Base-by-base conservation (phyloP, 2,888 invertebrate genomes). In the Agrotis exclamationis region DNA sequence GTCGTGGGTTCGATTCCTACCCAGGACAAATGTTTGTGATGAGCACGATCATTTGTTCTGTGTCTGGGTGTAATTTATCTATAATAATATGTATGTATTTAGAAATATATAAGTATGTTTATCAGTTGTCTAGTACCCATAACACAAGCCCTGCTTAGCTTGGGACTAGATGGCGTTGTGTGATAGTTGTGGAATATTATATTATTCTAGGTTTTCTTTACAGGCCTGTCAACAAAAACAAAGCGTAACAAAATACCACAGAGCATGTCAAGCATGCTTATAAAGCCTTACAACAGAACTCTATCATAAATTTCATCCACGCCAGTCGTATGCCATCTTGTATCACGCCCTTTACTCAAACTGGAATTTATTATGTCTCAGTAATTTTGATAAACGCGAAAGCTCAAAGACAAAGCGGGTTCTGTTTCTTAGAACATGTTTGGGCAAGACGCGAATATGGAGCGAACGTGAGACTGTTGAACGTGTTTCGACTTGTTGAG, bases 301-400 rank as follows among this genome's bases (percentile, higher is more conserved):
- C 51, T 28, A 24, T 59, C 66, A 74, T 83, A 76, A 83, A 85
- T 83, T 80, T 79, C 68, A 69, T 57, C 63, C 65, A 22, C 64
- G 73, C 54, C 50, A 78, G 63, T 62, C 70, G 84, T 80, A 48
- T 73, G 57, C 73, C 70, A 68, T 76, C 48, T 80, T 69, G 69
- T 64, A 67, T 68, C 57, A 64, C 75, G 63, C 73, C 71, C 76
- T 85, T 73, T 71, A 66, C 75, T 78, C 65, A 69, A 76, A 76
- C 80, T 62, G 84, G 76, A 85, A 85, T 86, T 80, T 83, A 83
- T 83, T 77, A 74, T 79, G 65, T 83, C 76, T 65, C 69, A 75
- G 82, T 76, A 85, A 85, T 86, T 85, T 82, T 83, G 83, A 86
- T 83, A 82, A 76, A 79, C 84, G 70, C 18, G 63, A 60, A 62